Conservation (phyloP, 2,797 vertebrate genomes). For the Moxostoma hubbsi region DNA sequence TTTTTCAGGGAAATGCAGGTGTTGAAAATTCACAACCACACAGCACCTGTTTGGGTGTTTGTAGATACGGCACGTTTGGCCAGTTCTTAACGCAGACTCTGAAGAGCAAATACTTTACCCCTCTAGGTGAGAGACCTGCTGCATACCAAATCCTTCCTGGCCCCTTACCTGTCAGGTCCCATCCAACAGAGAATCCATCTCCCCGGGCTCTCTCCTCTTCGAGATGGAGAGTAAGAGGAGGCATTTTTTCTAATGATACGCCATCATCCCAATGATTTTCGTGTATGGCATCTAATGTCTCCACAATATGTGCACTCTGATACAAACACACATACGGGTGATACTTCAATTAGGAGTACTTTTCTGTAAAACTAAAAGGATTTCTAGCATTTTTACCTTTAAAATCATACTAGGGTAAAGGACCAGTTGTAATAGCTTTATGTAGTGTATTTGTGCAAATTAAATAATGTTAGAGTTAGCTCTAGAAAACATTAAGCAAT, state of each 20-base stretch:
- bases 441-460: no score
- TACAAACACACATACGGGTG: neutral
- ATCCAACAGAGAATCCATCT: slow-evolving; percentile 42
- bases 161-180: slow-evolving; percentile 28
- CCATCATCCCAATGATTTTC: slow-evolving; percentile 28
- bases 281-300: slow-evolving; percentile 15
- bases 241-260: slow-evolving; percentile 35
- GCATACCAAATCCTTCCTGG: slow-evolving; percentile 40
- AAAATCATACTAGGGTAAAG: no score
- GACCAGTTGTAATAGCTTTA: no score
- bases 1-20: neutral
- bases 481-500: no score
- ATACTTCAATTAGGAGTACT: no score
- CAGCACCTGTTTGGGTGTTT: slow-evolving; percentile 5
- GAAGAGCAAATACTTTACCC: slow-evolving; percentile 43
- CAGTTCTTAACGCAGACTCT: neutral
- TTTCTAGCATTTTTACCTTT: no score
- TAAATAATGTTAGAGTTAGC: no score
- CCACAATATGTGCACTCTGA: neutral
- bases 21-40: slow-evolving; percentile 41
- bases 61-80: neutral
- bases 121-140: slow-evolving; percentile 53
- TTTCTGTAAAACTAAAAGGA: no score
- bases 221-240: neutral
- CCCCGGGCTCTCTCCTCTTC: neutral